Evolutionary conservation across 2,888 invertebrate species (phyloP), one percentile per base, ranked within the genome.

Genomic region (Eupithecia subfuscata): DNA sequence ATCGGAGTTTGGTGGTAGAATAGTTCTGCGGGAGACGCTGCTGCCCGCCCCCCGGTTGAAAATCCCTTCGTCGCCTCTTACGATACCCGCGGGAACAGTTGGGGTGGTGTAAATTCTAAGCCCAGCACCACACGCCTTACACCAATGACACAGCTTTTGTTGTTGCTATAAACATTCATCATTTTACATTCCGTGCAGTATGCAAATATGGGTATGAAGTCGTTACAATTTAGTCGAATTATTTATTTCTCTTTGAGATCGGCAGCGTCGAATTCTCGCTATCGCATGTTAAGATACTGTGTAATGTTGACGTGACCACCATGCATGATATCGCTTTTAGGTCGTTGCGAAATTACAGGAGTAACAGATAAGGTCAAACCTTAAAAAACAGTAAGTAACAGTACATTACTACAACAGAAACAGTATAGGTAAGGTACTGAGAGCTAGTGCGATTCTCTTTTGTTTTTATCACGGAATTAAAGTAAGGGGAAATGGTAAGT

Each of bases 261-360:
- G 78, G 74, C 79, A 80, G 75, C 75, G 79, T 79, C 75, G 78
- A 77, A 83, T 81, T 78, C 78, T 84, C 80, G 82, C 87, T 85
- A 87, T 81, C 79, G 77, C 86, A 86, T 81, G 76, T 86, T 83
- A 85, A 85, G 85, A 87, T 88, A 87, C 87, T 82, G 82, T 76
- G 85, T 87, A 85, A 87, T 89, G 89, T 88, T 79, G 77, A 78
- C 74, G 30, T 74, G 79, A 78, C 85, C 83, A 87, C 89, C 88
- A 86, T 88, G 89, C 86, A 84, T 73, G 82, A 85, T 83, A 86
- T 84, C 82, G 84, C 80, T 85, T 87, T 89, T 87, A 80, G 87
- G 86, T 88, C 88, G 88, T 90, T 88, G 88, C 89, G 79, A 87
- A 90, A 88, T 90, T 88, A 89, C 72, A 89, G 84, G 86, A 84